These are phyloP conservation scores for Gymnorhina tibicen DNA, from an alignment of 2,113 vertebrate genomes.

Conservation along the genomic window DNA sequence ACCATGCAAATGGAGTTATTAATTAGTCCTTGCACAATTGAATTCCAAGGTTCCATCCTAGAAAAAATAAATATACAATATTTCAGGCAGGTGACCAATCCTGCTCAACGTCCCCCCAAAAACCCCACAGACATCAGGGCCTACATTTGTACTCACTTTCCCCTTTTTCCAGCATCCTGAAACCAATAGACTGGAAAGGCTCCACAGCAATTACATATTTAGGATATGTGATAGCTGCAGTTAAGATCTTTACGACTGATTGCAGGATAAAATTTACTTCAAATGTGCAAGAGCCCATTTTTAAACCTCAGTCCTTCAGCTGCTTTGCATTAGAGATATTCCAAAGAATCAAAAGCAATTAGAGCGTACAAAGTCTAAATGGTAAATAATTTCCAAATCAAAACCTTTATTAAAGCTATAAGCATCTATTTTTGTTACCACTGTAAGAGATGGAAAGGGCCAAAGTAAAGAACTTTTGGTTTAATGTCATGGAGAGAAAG, in stretches of 20 bases:
- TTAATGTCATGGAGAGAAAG: background rate
- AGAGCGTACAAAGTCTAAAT: background rate
- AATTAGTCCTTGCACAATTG: background rate
- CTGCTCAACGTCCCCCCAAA: background rate
- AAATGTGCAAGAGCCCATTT: slow-evolving; percentile 56
- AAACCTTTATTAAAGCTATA: slow-evolving; percentile 42
- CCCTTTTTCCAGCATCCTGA: background rate
- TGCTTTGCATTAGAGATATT: slow-evolving; percentile 53
- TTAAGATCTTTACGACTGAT: slow-evolving; percentile 52
- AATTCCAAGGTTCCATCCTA: background rate
- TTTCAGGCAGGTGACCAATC: background rate
- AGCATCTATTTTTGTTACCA: slow-evolving; percentile 11
- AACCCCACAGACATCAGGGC: background rate
- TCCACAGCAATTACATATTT: slow-evolving; percentile 52
- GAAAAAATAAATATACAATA: accelerated
- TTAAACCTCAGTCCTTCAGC: slow-evolving; percentile 18
- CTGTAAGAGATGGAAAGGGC: background rate
- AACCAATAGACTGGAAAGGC: slow-evolving; percentile 43
- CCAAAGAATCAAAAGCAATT: slow-evolving; percentile 57
- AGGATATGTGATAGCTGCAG: slow-evolving; percentile 41
- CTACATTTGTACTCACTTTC: background rate
- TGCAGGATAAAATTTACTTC: slow-evolving; percentile 56
- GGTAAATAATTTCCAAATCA: slow-evolving; percentile 56
- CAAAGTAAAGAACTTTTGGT: background rate
- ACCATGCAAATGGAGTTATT: background rate